phyloP scores from a whole-genome alignment of 1,140 invertebrate genomes.

The Diorhabda sublineata region DNA sequence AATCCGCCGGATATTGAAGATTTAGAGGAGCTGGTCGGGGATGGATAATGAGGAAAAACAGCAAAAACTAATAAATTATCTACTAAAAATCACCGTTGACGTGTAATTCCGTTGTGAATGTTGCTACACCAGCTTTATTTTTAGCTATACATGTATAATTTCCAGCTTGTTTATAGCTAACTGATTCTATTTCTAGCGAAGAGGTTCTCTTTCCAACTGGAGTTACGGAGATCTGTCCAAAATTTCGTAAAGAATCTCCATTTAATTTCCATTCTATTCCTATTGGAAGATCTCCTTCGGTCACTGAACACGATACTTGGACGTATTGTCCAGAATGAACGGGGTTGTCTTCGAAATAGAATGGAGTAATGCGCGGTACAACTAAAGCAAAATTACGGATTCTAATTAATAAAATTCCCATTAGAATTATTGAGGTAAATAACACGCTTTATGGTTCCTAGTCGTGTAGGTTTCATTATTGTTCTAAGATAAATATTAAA shows the following conservation, averaged over 20 bases:
- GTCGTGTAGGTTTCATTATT: too few species aligned
- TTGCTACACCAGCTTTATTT: slow-evolving; percentile 62
- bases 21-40: too few species aligned
- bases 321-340: slow-evolving; percentile 68
- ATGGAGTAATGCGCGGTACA: slow-evolving; percentile 63
- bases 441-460: too few species aligned
- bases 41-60: slow-evolving; percentile 60
- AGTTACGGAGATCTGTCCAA: slow-evolving; percentile 51
- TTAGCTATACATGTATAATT: slow-evolving; percentile 62
- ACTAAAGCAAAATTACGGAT: slow-evolving; percentile 44
- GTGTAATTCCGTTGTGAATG: slow-evolving; percentile 30
- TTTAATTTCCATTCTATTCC: slow-evolving; percentile 65
- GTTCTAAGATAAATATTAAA: too few species aligned
- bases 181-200: slow-evolving; percentile 64
- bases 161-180: slow-evolving; percentile 62
- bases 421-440: too few species aligned
- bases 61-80: slow-evolving; percentile 38
- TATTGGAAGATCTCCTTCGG: slow-evolving; percentile 66
- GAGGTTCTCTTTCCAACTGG: slow-evolving; percentile 44
- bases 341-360: slow-evolving; percentile 62
- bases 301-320: slow-evolving; percentile 67
- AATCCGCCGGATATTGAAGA: too few species aligned
- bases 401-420: too few species aligned
- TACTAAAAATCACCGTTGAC: slow-evolving; percentile 45
- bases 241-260: slow-evolving; percentile 48